Conservation (phyloP, 2,113 vertebrate genomes). For the Melierax canorus region DNA sequence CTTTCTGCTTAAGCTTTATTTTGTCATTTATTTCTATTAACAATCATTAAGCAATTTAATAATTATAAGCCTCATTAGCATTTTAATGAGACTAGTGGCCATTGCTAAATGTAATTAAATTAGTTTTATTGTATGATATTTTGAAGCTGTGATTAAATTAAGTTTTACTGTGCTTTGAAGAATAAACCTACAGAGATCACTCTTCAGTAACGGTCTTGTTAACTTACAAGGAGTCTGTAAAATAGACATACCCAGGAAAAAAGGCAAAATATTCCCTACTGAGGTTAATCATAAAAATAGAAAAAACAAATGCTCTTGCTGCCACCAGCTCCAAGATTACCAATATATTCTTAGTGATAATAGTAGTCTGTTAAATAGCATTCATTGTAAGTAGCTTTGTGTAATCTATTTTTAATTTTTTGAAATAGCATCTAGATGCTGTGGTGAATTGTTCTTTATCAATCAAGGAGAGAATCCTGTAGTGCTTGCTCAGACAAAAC, state of each 20-base stretch:
- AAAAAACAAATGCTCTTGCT: slow-evolving; percentile 35
- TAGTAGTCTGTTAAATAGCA: neutral
- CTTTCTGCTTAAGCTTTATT: slow-evolving; percentile 81
- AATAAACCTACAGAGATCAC: slow-evolving; percentile 69
- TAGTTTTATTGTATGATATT: slow-evolving; percentile 78
- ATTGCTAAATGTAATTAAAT: slow-evolving; percentile 83
- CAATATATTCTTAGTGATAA: neutral
- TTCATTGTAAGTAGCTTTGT: slow-evolving; percentile 1
- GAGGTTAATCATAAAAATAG: slow-evolving; percentile 41
- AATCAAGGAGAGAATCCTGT: neutral
- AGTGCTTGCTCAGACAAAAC: slow-evolving; percentile 32
- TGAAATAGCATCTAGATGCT: neutral
- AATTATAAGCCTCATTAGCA: slow-evolving; percentile 87
- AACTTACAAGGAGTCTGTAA: slow-evolving; percentile 61
- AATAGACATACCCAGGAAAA: slow-evolving; percentile 41
- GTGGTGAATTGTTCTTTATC: slow-evolving; percentile 5
- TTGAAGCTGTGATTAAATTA: slow-evolving; percentile 81
- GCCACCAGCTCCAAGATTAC: neutral
- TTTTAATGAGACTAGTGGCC: slow-evolving; percentile 83
- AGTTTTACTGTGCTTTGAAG: slow-evolving; percentile 75
- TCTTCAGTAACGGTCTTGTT: slow-evolving; percentile 64
- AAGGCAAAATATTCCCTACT: slow-evolving; percentile 40
- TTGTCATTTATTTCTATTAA: slow-evolving; percentile 81
- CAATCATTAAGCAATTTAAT: slow-evolving; percentile 83
- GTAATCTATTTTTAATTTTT: slow-evolving; percentile 35